These are phyloP conservation scores for Melanostoma mellinum DNA, from an alignment of 2,888 invertebrate genomes.

Conservation along the genomic window DNA sequence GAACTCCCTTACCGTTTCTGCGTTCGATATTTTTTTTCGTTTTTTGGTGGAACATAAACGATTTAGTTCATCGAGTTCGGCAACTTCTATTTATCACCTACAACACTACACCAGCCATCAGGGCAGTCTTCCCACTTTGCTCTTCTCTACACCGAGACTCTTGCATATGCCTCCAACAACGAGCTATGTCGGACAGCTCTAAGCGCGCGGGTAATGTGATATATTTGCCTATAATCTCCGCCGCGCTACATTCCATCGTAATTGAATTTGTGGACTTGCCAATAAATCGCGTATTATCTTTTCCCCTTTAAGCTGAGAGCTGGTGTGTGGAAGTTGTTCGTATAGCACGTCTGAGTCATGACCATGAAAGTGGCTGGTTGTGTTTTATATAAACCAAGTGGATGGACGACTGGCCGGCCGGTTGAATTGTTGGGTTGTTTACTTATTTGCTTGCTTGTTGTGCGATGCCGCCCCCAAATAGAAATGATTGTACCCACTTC, in stretches of 20 bases:
- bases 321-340: conserved; percentile 8
- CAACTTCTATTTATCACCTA: conserved; percentile 73
- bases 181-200: conserved; percentile 42
- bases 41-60: conserved; percentile 68
- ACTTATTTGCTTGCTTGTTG: conserved; percentile 53
- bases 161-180: conserved; percentile 11
- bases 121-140: not conserved
- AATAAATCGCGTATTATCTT: conserved; percentile 73
- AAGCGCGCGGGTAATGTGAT: conserved; percentile 71
- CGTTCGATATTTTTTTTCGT: conserved; percentile 6
- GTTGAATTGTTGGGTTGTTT: conserved; percentile 44
- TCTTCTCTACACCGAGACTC: conserved; percentile 9
- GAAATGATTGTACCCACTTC: conserved; percentile 49
- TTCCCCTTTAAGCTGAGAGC: conserved; percentile 39
- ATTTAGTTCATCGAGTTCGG: conserved; percentile 70
- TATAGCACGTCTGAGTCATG: conserved; percentile 62
- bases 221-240: conserved; percentile 70
- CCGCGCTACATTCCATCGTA: conserved; percentile 73
- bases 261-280: conserved; percentile 73
- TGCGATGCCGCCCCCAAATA: conserved; percentile 55
- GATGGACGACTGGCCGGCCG: conserved; percentile 16
- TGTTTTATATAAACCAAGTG: not conserved
- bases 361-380: conserved; percentile 67
- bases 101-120: conserved; percentile 57
- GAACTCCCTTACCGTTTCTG: conserved; percentile 18